Conservation (phyloP, 2,888 invertebrate species). For the Steinernema scapterisci region DNA sequence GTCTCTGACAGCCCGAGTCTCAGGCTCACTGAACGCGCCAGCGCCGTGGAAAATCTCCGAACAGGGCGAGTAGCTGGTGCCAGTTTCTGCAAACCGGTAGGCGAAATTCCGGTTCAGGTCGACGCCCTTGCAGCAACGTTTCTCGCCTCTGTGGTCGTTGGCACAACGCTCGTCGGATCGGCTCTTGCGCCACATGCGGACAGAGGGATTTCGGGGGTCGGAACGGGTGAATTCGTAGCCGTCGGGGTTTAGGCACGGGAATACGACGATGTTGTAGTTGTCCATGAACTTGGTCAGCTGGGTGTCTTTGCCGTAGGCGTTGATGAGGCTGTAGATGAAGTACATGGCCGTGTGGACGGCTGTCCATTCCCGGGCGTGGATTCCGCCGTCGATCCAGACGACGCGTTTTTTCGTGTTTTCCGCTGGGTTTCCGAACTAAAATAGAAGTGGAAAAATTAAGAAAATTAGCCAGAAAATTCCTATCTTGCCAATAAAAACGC, state of each 20-base stretch:
- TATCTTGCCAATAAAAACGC: too few species aligned
- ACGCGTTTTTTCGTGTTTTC: constrained; percentile 51
- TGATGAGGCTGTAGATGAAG: constrained; percentile 58
- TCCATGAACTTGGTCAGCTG: constrained; percentile 51
- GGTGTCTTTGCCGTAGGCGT: constrained; percentile 45
- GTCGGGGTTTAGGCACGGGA: constrained; percentile 64
- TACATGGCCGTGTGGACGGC: constrained; percentile 63
- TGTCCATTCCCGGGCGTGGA: constrained; percentile 56
- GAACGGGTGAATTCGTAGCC: constrained; percentile 65
- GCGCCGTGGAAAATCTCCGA: constrained; percentile 65
- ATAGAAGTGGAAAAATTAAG: not conserved
- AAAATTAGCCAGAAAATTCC: too few species aligned
- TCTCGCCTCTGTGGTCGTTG: constrained; percentile 47
- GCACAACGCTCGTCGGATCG: constrained; percentile 55
- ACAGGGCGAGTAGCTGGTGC: constrained; percentile 64
- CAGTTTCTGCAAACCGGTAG: constrained; percentile 63
- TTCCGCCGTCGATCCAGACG: constrained; percentile 62
- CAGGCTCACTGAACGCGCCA: constrained; percentile 65
- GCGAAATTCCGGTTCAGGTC: constrained; percentile 65
- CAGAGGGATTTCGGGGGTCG: constrained; percentile 60
- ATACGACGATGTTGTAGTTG: constrained; percentile 57
- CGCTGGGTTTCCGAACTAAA: constrained; percentile 57
- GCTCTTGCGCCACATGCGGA: constrained; percentile 64
- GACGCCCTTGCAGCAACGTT: constrained; percentile 62
- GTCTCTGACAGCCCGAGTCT: constrained; percentile 57